Conservation (phyloP, 2,888 invertebrate genomes). For the Congeria kusceri region DNA sequence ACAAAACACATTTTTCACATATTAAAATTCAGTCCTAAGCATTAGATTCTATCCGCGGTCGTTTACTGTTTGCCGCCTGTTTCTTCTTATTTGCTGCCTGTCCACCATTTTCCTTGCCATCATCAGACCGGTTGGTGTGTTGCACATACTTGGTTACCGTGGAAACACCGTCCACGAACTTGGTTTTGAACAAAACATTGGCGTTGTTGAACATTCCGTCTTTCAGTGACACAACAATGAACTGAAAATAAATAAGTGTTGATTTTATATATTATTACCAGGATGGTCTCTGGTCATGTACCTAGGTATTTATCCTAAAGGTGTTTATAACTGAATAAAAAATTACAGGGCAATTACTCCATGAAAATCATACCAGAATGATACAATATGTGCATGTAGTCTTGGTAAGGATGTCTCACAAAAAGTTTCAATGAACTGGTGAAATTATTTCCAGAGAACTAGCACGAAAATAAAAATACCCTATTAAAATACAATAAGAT, state of each 20-base stretch:
- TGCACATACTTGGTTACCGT: constrained; percentile 88
- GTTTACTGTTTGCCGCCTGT: constrained; percentile 48
- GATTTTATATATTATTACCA: too few relatives aligned
- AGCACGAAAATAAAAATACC: too few relatives aligned
- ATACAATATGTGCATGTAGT: too few relatives aligned
- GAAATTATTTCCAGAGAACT: too few relatives aligned
- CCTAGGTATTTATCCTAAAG: too few relatives aligned
- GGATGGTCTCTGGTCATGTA: too few relatives aligned
- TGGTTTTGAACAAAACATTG: constrained; percentile 97
- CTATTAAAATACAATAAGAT: too few relatives aligned
- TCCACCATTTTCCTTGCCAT: constrained; percentile 65
- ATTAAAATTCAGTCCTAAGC: neutral
- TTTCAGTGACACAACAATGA: constrained; percentile 98
- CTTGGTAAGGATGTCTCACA: too few relatives aligned
- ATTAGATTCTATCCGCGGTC: constrained; percentile 53
- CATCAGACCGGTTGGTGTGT: constrained; percentile 51
- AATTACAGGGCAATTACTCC: too few relatives aligned
- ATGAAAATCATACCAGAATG: constrained; percentile 1
- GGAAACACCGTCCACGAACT: constrained; percentile 98
- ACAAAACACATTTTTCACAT: too few relatives aligned
- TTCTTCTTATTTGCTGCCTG: constrained; percentile 62
- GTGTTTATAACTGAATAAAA: too few relatives aligned
- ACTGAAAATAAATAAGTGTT: constrained; percentile 88
- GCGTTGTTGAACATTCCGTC: constrained; percentile 99
- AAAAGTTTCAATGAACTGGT: too few relatives aligned